Conservation (phyloP, 2,113 vertebrate genomes). For the Piaya cayana region DNA sequence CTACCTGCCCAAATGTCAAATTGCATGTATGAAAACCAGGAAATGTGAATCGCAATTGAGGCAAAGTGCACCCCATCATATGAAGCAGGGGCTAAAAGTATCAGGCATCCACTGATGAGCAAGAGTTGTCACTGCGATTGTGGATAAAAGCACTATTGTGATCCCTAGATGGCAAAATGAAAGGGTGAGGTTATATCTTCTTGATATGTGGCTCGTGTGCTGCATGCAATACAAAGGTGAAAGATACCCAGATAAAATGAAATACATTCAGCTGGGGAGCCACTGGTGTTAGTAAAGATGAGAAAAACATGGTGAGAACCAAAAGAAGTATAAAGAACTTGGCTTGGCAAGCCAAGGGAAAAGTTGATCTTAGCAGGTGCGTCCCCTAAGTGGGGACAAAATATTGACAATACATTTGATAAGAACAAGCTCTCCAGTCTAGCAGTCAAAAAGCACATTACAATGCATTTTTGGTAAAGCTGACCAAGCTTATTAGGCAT, state of each 20-base stretch:
- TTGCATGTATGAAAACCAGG: background rate
- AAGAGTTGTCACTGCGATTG: background rate
- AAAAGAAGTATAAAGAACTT: background rate
- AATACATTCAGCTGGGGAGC: background rate
- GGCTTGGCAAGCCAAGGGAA: background rate
- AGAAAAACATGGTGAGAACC: background rate
- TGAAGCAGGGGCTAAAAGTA: background rate
- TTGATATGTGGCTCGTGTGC: background rate
- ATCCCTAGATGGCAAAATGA: background rate
- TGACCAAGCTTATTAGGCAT: background rate
- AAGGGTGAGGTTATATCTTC: background rate
- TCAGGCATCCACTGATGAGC: background rate
- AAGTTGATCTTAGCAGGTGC: fast-evolving
- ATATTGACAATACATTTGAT: background rate
- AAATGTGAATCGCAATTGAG: background rate
- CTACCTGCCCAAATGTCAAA: background rate
- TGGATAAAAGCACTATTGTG: background rate
- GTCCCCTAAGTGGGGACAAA: background rate
- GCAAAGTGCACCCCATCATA: background rate
- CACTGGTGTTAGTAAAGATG: background rate
- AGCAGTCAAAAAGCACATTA: background rate
- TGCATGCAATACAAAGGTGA: background rate
- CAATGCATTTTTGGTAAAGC: background rate
- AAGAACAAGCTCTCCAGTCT: background rate
- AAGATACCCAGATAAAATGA: background rate